These are phyloP conservation scores for Pavo muticus DNA, from an alignment of 2,113 vertebrate genomes.

Conservation along the genomic window DNA sequence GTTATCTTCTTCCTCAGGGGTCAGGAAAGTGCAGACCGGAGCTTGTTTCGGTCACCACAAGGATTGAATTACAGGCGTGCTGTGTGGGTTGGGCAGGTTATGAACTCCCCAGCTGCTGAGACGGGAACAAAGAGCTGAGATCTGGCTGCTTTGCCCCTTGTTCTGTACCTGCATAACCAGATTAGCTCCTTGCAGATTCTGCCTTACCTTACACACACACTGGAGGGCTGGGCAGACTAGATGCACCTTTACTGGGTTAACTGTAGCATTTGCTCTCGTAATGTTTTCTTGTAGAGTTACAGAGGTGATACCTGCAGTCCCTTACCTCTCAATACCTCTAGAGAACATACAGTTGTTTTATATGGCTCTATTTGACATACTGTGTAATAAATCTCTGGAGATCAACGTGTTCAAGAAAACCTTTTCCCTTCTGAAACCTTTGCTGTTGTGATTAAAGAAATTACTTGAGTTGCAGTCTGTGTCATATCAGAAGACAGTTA, in stretches of 20 bases:
- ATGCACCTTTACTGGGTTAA: background rate
- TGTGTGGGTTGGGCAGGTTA: background rate
- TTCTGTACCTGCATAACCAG: background rate
- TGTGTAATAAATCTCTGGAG: background rate
- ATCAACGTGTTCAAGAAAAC: background rate
- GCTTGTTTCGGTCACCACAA: background rate
- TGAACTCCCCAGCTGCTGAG: background rate
- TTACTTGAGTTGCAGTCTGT: rapidly evolving
- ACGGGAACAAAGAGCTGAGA: background rate
- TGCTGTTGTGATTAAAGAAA: background rate
- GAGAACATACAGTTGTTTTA: background rate
- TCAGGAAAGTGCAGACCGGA: slow-evolving; percentile 5
- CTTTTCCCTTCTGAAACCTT: background rate
- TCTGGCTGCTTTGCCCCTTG: background rate
- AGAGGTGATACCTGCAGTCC: background rate
- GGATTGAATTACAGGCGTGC: background rate
- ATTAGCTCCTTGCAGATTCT: background rate
- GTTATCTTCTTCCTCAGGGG: background rate
- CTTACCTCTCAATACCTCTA: background rate
- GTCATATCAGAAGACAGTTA: background rate
- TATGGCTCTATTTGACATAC: background rate
- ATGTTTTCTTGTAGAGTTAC: background rate
- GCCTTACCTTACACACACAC: rapidly evolving
- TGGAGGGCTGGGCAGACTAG: background rate
- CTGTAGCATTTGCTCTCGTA: rapidly evolving